Conservation (phyloP, 2,113 vertebrate species). For the Tichodroma muraria region DNA sequence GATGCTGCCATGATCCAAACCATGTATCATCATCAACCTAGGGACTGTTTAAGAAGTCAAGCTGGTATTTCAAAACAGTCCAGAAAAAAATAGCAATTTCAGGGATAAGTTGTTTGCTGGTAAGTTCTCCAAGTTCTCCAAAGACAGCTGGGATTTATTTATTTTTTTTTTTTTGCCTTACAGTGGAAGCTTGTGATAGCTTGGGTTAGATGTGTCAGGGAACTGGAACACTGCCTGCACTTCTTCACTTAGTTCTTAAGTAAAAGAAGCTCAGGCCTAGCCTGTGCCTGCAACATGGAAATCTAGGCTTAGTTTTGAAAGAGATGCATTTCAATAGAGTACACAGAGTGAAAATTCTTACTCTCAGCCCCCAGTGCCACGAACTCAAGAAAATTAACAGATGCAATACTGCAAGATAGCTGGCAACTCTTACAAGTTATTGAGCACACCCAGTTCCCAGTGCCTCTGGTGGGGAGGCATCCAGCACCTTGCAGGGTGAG, state of each 20-base stretch:
- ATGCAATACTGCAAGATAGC: background rate
- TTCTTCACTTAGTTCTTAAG: slow-evolving; percentile 13
- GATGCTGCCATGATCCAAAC: background rate
- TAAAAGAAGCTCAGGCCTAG: slow-evolving; percentile 1
- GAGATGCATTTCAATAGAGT: background rate
- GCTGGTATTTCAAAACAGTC: background rate
- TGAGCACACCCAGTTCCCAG: slow-evolving; percentile 19
- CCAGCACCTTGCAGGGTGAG: slow-evolving; percentile 23
- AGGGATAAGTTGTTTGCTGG: background rate
- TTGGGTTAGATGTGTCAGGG: background rate
- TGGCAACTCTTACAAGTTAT: background rate
- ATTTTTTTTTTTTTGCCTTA: background rate
- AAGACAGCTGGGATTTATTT: background rate
- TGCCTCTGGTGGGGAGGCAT: background rate
- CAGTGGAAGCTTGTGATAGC: background rate
- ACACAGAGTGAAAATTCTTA: background rate
- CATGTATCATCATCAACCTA: background rate
- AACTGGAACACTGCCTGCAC: slow-evolving; percentile 21
- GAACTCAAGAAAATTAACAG: background rate
- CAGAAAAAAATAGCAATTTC: background rate
- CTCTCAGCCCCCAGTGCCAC: background rate
- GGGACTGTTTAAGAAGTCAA: background rate
- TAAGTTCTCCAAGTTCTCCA: background rate
- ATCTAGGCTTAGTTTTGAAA: background rate
- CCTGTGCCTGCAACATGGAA: background rate